These are phyloP conservation scores for Brachypteracias leptosomus DNA, from an alignment of 2,113 vertebrate genomes.

Conservation along the genomic window DNA sequence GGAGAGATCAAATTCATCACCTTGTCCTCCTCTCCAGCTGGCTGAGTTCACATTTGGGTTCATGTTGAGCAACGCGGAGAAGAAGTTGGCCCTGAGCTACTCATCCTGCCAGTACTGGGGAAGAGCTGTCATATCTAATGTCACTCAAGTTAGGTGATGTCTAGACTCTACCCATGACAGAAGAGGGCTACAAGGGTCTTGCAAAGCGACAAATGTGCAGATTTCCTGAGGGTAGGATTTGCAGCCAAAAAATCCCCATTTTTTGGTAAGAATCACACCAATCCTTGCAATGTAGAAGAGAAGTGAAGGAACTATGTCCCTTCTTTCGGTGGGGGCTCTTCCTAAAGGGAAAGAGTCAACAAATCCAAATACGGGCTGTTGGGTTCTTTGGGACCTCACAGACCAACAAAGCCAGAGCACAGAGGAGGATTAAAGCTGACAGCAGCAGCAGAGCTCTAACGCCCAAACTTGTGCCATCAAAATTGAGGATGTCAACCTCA, in stretches of 20 bases:
- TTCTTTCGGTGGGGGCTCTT: not conserved
- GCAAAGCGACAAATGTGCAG: accelerated
- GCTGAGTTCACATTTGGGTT: not conserved
- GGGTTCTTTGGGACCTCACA: not conserved
- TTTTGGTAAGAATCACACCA: not conserved
- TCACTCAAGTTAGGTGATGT: not conserved
- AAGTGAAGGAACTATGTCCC: not conserved
- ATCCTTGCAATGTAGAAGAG: not conserved
- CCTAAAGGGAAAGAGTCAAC: not conserved
- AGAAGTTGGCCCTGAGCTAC: not conserved
- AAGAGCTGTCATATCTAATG: not conserved
- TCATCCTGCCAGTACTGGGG: not conserved
- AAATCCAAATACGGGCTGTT: not conserved
- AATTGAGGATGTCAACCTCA: not conserved
- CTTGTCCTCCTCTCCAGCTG: not conserved
- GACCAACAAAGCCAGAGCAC: not conserved
- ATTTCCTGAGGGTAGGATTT: not conserved
- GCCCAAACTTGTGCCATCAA: not conserved
- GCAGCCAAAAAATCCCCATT: not conserved
- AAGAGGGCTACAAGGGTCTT: not conserved
- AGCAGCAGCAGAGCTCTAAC: not conserved
- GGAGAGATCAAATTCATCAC: accelerated
- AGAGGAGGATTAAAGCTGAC: not conserved
- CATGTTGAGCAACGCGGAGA: not conserved
- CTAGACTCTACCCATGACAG: not conserved